A percentile compares a stretch with the other conserved stretches of the same genome.
Evolutionary conservation across 2,113 vertebrate species (phyloP).

Genomic region (Coryphaenoides rupestris): DNA sequence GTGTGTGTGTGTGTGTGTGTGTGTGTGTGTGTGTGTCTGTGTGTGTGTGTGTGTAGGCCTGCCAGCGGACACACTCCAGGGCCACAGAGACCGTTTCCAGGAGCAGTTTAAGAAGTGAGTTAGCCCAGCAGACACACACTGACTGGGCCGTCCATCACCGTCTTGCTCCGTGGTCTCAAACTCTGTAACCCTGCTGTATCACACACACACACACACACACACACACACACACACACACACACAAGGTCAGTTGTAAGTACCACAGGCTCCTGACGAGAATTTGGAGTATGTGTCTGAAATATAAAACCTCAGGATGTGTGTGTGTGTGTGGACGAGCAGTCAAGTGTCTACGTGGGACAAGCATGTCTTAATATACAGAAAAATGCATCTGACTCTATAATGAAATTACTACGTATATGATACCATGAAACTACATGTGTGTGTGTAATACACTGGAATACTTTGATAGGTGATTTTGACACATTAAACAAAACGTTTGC

Average conservation of each 20-base stretch:
- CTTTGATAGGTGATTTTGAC: no score
- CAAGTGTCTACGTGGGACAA: no score
- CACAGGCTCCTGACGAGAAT: not conserved
- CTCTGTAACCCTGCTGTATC: no score
- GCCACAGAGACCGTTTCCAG: slow-evolving; percentile 95
- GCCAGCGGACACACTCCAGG: slow-evolving; percentile 93
- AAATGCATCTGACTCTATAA: no score
- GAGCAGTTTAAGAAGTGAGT: slow-evolving; percentile 96
- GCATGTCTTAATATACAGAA: no score
- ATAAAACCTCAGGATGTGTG: not conserved
- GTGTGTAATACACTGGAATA: not conserved
- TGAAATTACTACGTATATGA: no score
- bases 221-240: slow-evolving; percentile 1
- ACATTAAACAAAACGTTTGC: not conserved
- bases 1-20: slow-evolving; percentile 6
- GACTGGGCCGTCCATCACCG: not conserved
- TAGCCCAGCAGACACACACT: slow-evolving; percentile 5
- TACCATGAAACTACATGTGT: no score
- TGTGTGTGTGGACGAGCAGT: no score
- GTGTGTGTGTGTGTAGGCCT: slow-evolving; percentile 76
- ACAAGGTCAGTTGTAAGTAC: not conserved
- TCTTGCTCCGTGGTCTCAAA: no score
- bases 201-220: slow-evolving; percentile 9
- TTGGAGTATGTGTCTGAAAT: not conserved
- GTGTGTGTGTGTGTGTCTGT: no score